These are phyloP conservation scores for Ylistrum balloti DNA, from an alignment of 1,140 invertebrate species.

Conservation along the genomic window DNA sequence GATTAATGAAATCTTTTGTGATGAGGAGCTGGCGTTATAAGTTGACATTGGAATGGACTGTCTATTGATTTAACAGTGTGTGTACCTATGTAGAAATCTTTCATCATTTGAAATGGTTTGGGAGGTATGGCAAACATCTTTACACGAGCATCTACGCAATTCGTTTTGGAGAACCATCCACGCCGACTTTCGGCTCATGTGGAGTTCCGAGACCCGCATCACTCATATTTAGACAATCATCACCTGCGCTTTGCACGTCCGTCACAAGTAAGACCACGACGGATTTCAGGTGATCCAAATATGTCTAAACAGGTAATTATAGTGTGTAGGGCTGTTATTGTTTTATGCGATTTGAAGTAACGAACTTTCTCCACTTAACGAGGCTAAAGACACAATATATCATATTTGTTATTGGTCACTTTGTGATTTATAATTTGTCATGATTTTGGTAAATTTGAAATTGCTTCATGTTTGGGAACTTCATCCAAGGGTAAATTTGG, in stretches of 20 bases:
- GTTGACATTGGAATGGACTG: no score
- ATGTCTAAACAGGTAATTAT: conserved; percentile 40
- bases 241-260: conserved; percentile 6
- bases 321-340: no score
- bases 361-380: no score
- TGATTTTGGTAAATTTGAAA: no score
- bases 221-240: conserved; percentile 50
- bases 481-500: no score
- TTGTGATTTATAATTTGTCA: neutral
- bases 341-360: no score
- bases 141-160: conserved; percentile 50
- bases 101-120: neutral
- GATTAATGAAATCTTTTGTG: neutral
- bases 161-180: conserved; percentile 55
- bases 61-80: neutral
- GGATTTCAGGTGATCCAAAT: conserved; percentile 8
- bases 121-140: conserved; percentile 53
- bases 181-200: conserved; percentile 47
- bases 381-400: no score
- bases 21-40: neutral
- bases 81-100: neutral
- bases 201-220: conserved; percentile 50
- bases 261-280: conserved; percentile 41
- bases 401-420: no score
- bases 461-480: no score